Evolutionary conservation across 2,797 vertebrate genomes (phyloP), one percentile per base, ranked within the genome.

Genomic region (Poeciliopsis presidionis): DNA sequence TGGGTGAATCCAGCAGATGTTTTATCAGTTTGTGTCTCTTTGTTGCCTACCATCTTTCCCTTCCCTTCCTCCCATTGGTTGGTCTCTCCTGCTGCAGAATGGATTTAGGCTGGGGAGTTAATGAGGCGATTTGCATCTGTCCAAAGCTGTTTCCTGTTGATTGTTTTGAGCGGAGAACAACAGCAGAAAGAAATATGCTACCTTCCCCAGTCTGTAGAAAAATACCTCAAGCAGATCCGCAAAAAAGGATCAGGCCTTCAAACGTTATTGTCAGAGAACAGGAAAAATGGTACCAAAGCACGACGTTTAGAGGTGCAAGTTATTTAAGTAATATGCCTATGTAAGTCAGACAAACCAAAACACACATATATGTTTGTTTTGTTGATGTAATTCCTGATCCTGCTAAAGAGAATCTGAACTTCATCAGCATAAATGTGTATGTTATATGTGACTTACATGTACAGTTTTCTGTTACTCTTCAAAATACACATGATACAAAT

Each of bases 61-160:
- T 72, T 73, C 75, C 77, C 73, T 61, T 80, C 72, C 59, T 69
- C 36, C 2, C 49, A 13, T 76, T 77, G 20, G 70, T 76, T 86
- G 80, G 70, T 78, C 65, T 75, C 81, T 78, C 79, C 78, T 76
- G 84, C 90, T 89, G 85, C 89, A 88, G 89, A 88, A 90, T 90
- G 89, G 89, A 92, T 93, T 91, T 84, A 59, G 90, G 90, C 92
- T 91, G 77, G 72, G 65, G 88, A 93, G 91, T 92, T 95, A 94
- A 93, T 94, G 93, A 94, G 90, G 90, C 90, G 91, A 95, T 94
- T 94, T 94, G 91, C 93, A 95, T 95, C 92, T 87, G 91, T 93
- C 90, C 91, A 88, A 94, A 94, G 90, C 93, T 89, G 92, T 93
- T 93, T 92, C 84, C 92, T 91, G 92, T 84, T 92, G 91, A 94